phyloP scores from a whole-genome alignment of 1,140 invertebrate genomes.

The Drosophila saltans region DNA sequence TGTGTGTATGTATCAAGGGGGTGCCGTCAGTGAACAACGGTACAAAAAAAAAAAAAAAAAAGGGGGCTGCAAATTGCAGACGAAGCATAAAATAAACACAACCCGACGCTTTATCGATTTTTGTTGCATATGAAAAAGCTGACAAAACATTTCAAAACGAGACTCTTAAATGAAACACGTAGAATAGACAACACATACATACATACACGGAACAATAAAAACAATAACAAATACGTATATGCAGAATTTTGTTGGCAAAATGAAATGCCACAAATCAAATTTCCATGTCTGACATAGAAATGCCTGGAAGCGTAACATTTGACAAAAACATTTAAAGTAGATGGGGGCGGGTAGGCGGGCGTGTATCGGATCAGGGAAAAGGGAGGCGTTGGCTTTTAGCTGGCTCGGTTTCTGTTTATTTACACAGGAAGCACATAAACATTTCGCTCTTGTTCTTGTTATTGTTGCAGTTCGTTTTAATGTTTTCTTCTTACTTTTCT shows the following conservation, averaged over 20 bases:
- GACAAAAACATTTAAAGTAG: constrained; percentile 22
- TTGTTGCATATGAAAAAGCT: constrained; percentile 45
- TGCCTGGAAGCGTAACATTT: constrained; percentile 29
- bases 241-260: constrained; percentile 38
- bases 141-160: constrained; percentile 43
- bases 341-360: not conserved
- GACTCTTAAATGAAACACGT: constrained; percentile 31
- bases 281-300: constrained; percentile 42
- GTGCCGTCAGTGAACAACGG: constrained; percentile 8
- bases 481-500: constrained; percentile 41
- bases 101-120: constrained; percentile 72
- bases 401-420: constrained; percentile 42
- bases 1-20: constrained; percentile 29
- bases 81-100: constrained; percentile 81
- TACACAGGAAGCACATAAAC: constrained; percentile 49
- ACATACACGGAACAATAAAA: constrained; percentile 17
- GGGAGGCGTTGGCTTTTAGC: not conserved
- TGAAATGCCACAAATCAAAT: constrained; percentile 28
- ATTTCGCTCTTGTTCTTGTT: constrained; percentile 16
- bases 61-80: constrained; percentile 77
- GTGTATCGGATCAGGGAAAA: not conserved
- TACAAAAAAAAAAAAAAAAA: constrained; percentile 49
- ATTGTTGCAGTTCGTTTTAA: constrained; percentile 19
- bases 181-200: constrained; percentile 29
- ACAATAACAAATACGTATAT: not conserved